Evolutionary conservation across 2,113 vertebrate genomes (phyloP).

Genomic region (Labeo rohita): DNA sequence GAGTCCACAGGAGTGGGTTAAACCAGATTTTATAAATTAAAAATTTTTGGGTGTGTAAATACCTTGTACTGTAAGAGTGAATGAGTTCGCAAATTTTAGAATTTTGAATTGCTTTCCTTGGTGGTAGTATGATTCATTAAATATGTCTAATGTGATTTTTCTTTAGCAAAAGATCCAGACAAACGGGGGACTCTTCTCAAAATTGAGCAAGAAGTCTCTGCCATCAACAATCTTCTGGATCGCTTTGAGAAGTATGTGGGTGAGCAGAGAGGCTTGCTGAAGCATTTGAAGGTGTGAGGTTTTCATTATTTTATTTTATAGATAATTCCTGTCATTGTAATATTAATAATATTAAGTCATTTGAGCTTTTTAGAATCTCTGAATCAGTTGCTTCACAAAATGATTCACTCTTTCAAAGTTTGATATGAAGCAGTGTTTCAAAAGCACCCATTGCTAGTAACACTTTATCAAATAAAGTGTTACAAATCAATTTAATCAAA

Average conservation of each 20-base stretch:
- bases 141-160: background rate
- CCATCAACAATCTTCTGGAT: constrained; percentile 65
- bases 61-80: background rate
- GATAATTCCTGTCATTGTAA: background rate
- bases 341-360: background rate
- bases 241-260: constrained; percentile 68
- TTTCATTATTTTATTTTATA: background rate
- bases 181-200: constrained; percentile 64
- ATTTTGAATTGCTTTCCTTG: background rate
- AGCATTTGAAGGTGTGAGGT: constrained; percentile 68
- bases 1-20: no score
- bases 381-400: background rate
- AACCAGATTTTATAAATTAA: background rate
- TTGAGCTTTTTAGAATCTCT: background rate
- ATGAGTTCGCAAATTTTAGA: background rate
- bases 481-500: no score
- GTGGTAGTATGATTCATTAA: background rate
- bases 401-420: background rate
- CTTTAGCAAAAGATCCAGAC: constrained; percentile 67
- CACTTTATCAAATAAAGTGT: background rate
- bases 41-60: background rate
- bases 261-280: constrained; percentile 67
- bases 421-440: background rate
- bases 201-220: constrained; percentile 67
- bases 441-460: background rate